These are phyloP conservation scores for Pteria penguin DNA, from an alignment of 2,888 invertebrate species.

Conservation along the genomic window DNA sequence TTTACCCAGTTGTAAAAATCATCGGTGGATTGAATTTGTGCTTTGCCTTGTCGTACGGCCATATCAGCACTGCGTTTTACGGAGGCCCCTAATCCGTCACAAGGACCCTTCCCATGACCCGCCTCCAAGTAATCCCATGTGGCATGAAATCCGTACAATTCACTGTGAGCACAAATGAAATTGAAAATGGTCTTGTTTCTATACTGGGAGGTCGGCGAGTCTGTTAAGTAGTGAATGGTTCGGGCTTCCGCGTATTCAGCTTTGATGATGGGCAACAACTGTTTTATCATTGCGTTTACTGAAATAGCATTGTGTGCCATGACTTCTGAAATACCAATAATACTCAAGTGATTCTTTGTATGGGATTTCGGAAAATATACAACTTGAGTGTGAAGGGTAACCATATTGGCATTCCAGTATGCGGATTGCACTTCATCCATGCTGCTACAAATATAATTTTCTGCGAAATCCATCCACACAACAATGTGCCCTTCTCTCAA, in stretches of 20 bases:
- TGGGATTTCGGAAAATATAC: slow-evolving; percentile 10
- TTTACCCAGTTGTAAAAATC: not conserved
- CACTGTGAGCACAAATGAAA: not conserved
- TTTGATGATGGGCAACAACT: slow-evolving; percentile 12
- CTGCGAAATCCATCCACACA: slow-evolving; percentile 9
- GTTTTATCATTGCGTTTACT: slow-evolving; percentile 15
- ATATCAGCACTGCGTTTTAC: not conserved
- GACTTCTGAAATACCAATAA: not conserved
- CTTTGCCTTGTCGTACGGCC: not conserved
- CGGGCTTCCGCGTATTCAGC: not conserved
- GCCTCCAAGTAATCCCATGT: not conserved
- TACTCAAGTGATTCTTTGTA: not conserved
- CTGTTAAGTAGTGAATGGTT: slow-evolving; percentile 2
- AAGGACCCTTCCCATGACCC: slow-evolving; percentile 4
- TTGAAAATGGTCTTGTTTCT: not conserved
- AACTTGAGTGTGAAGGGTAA: slow-evolving; percentile 29
- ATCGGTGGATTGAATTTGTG: not conserved
- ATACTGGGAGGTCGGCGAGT: slow-evolving; percentile 1
- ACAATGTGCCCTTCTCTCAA: not conserved
- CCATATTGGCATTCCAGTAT: slow-evolving; percentile 27
- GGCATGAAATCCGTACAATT: not conserved
- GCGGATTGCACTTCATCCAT: slow-evolving; percentile 33
- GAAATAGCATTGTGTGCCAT: slow-evolving; percentile 17
- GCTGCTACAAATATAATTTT: slow-evolving; percentile 33
- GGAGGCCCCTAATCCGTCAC: not conserved